phyloP scores from a whole-genome alignment of 1,140 invertebrate genomes.

The Eueides isabella region DNA sequence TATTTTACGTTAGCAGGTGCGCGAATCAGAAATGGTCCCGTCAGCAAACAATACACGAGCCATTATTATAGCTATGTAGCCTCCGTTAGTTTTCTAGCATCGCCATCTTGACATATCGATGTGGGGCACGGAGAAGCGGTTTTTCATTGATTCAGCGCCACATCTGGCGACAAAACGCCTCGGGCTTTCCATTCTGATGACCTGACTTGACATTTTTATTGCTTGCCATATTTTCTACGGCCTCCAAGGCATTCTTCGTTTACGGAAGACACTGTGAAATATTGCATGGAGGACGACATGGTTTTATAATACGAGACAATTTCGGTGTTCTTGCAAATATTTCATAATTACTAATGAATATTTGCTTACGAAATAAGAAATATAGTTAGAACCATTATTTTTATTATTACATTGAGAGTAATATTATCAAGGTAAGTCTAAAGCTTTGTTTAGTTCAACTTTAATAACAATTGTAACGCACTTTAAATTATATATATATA shows the following conservation, averaged over 20 bases:
- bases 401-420: too few species aligned
- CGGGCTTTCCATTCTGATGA: slow-evolving; percentile 79
- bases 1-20: slow-evolving; percentile 66
- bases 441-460: too few species aligned
- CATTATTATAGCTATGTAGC: slow-evolving; percentile 65
- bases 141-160: slow-evolving; percentile 80
- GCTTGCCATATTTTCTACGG: slow-evolving; percentile 73
- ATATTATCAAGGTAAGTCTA: too few species aligned
- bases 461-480: too few species aligned
- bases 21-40: slow-evolving; percentile 63
- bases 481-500: too few species aligned
- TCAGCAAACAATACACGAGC: slow-evolving; percentile 62
- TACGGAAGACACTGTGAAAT: slow-evolving; percentile 71
- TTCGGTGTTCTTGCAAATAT: slow-evolving; percentile 18
- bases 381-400: neutral
- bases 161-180: slow-evolving; percentile 78
- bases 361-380: neutral
- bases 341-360: neutral
- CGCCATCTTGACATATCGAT: slow-evolving; percentile 67
- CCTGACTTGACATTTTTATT: slow-evolving; percentile 82
- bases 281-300: slow-evolving; percentile 67
- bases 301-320: slow-evolving; percentile 29
- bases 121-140: slow-evolving; percentile 76
- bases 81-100: slow-evolving; percentile 48
- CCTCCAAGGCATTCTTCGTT: slow-evolving; percentile 73